Conservation (phyloP, 37 sponge, comb jelly and placozoan species). For the Cladorhizidae sp. region DNA sequence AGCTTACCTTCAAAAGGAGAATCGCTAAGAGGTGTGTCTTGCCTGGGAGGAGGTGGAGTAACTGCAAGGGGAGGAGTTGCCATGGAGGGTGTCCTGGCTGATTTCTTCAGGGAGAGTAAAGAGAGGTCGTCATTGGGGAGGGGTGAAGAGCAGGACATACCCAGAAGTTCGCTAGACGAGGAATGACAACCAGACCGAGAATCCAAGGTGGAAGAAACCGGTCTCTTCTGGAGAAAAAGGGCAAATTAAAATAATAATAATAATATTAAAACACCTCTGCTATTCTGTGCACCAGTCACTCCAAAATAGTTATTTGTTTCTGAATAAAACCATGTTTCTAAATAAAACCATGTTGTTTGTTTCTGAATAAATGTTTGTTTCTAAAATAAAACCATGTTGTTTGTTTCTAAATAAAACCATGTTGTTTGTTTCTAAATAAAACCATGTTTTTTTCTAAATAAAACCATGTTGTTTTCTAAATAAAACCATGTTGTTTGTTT, state of each 20-base stretch:
- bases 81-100: neutral
- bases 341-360: no score
- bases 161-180: neutral
- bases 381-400: no score
- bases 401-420: no score
- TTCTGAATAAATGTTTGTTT: no score
- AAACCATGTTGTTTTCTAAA: no score
- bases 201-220: neutral
- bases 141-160: neutral
- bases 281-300: no score
- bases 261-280: no score
- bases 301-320: no score
- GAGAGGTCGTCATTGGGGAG: conserved; percentile 21
- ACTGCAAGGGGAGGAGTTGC: neutral
- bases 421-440: no score
- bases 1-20: conserved; percentile 33
- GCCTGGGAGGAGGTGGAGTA: conserved; percentile 34
- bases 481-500: no score
- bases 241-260: neutral
- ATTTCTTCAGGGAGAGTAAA: conserved; percentile 10
- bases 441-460: no score
- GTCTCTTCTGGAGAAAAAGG: neutral
- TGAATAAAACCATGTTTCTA: no score
- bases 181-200: conserved; percentile 18
- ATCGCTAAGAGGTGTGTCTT: conserved; percentile 48